These are phyloP conservation scores for Hypsopygia costalis DNA, from an alignment of 2,888 invertebrate species.

Conservation along the genomic window DNA sequence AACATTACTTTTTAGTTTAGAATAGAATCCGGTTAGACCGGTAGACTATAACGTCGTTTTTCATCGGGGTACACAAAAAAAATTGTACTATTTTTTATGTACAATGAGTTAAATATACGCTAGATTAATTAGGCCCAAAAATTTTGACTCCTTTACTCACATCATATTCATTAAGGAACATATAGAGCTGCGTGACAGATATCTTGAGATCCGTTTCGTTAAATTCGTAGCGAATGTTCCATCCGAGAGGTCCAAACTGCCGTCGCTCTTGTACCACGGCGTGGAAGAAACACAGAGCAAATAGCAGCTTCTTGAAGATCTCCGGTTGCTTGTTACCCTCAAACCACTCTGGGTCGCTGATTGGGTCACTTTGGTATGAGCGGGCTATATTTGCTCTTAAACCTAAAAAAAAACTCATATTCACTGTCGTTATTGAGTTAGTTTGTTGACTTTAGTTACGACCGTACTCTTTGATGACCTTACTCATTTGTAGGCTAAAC, in stretches of 20 bases:
- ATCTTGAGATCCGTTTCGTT: slow-evolving; percentile 96
- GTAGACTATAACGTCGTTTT: too few species aligned
- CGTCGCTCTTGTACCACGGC: slow-evolving; percentile 94
- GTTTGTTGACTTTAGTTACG: too few species aligned
- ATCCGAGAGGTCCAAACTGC: slow-evolving; percentile 95
- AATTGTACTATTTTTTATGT: too few species aligned
- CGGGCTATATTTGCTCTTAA: slow-evolving; percentile 90
- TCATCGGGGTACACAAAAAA: too few species aligned
- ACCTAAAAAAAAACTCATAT: slow-evolving; percentile 77
- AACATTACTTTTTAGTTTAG: too few species aligned
- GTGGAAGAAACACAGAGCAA: slow-evolving; percentile 96
- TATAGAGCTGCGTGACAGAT: slow-evolving; percentile 92
- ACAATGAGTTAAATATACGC: too few species aligned
- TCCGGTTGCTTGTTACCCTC: slow-evolving; percentile 88
- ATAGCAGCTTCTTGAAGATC: slow-evolving; percentile 91
- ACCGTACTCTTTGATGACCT: too few species aligned
- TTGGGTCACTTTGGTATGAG: slow-evolving; percentile 93
- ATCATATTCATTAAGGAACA: slow-evolving; percentile 90
- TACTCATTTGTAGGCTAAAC: too few species aligned
- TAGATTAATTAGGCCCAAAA: too few species aligned
- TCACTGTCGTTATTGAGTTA: too few species aligned
- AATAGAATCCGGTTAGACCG: too few species aligned
- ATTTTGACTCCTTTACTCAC: slow-evolving; percentile 81
- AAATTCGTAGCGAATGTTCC: slow-evolving; percentile 98
- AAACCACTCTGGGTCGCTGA: slow-evolving; percentile 93